These are phyloP conservation scores for Athalia rosae DNA, from an alignment of 2,888 invertebrate species.

Conservation along the genomic window DNA sequence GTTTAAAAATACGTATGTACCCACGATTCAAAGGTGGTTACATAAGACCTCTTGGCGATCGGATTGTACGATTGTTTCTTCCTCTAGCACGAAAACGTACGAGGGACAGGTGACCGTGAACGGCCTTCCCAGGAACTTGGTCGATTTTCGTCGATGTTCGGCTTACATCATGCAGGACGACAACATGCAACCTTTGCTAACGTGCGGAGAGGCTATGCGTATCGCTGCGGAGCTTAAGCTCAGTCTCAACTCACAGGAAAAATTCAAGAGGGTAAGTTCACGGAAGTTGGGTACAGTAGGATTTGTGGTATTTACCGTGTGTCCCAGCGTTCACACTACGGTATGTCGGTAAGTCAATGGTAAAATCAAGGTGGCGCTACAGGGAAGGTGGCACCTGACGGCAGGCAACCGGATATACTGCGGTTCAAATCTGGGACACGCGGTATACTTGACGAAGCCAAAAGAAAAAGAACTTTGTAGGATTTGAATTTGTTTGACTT, in stretches of 20 bases:
- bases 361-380: too few species aligned
- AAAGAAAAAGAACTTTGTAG: too few species aligned
- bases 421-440: too few species aligned
- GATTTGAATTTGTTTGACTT: too few species aligned
- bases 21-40: not conserved
- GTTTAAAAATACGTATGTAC: too few species aligned
- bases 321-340: too few species aligned
- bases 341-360: too few species aligned
- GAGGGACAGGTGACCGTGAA: slow-evolving; percentile 85
- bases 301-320: too few species aligned
- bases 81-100: slow-evolving; percentile 73
- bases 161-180: slow-evolving; percentile 94
- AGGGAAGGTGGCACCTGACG: too few species aligned
- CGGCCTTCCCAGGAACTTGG: slow-evolving; percentile 80
- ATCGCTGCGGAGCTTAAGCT: slow-evolving; percentile 93
- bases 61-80: not conserved
- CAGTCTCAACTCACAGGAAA: slow-evolving; percentile 79
- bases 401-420: too few species aligned
- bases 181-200: slow-evolving; percentile 86
- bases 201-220: slow-evolving; percentile 89
- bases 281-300: not conserved
- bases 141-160: slow-evolving; percentile 76
- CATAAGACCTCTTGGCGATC: not conserved
- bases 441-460: too few species aligned
- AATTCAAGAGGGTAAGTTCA: slow-evolving; percentile 80